Percentiles rank a stretch among this genome's conserved stretches.
phyloP scores from a whole-genome alignment of 2,888 invertebrate genomes.

The Teleogryllus oceanicus region DNA sequence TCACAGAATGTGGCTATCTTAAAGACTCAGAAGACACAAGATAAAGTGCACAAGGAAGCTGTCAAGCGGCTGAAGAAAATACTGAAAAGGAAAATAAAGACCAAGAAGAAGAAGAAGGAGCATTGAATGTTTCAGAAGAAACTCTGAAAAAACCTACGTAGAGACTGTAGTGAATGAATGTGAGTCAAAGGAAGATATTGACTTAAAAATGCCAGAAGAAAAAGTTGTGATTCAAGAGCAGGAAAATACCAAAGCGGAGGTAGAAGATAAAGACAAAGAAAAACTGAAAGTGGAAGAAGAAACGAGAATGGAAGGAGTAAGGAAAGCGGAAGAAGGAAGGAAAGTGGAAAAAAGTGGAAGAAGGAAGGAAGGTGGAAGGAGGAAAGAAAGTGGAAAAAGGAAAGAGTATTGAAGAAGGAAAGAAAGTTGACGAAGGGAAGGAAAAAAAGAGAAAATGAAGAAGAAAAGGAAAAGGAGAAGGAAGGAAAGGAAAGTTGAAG shows the following conservation, averaged over 20 bases:
- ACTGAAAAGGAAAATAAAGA: not conserved
- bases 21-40: no score
- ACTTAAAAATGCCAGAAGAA: no score
- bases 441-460: no score
- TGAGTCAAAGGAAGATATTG: no score
- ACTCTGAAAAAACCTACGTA: no score
- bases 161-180: no score
- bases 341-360: not conserved
- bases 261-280: not conserved
- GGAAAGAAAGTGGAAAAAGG: not conserved
- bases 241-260: not conserved
- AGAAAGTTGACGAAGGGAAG: not conserved
- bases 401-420: not conserved
- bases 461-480: not conserved
- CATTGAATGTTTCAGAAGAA: no score
- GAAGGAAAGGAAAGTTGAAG: not conserved
- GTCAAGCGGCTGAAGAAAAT: not conserved
- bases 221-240: no score
- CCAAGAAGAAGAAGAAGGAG: no score
- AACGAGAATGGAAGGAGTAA: not conserved
- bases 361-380: not conserved
- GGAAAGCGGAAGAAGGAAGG: not conserved
- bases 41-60: not conserved
- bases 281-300: not conserved
- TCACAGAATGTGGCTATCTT: no score